A percentile compares a stretch with the other conserved stretches of the same genome.
Evolutionary conservation across 2,113 vertebrate species (phyloP).

Genomic region (Plestiodon gilberti): DNA sequence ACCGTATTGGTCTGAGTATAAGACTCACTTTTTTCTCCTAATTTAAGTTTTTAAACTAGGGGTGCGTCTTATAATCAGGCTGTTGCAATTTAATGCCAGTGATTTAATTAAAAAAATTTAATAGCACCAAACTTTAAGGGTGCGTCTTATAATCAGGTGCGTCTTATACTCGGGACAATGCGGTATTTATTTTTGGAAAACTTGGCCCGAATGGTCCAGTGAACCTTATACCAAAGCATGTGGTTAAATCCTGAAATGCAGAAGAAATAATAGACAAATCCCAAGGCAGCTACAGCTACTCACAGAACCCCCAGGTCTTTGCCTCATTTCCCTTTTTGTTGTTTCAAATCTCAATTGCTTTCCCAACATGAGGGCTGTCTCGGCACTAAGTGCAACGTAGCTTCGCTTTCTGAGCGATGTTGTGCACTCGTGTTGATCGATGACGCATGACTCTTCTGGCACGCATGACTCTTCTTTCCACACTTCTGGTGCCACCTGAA

Average conservation of each 20-base stretch:
- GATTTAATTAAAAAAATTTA: too few relatives aligned
- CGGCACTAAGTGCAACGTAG: not conserved
- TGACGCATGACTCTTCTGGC: not conserved
- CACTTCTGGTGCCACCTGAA: not conserved
- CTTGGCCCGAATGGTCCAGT: too few relatives aligned
- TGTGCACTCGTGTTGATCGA: not conserved
- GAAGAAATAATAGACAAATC: conserved; percentile 54
- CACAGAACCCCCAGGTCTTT: conserved; percentile 53
- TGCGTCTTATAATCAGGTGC: too few relatives aligned
- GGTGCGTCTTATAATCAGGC: too few relatives aligned
- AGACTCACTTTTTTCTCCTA: too few relatives aligned
- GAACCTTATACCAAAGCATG: not conserved
- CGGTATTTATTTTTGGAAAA: not conserved
- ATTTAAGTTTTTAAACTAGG: too few relatives aligned
- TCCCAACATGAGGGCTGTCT: conserved; percentile 63
- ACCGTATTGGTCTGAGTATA: too few relatives aligned
- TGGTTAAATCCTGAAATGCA: conserved; percentile 17
- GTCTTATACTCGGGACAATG: too few relatives aligned
- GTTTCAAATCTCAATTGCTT: conserved; percentile 54
- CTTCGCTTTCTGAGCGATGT: not conserved
- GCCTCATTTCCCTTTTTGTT: conserved; percentile 44
- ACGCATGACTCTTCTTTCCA: not conserved
- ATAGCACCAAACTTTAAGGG: too few relatives aligned
- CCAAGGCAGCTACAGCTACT: conserved; percentile 39
- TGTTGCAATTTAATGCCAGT: too few relatives aligned